Base-by-base conservation (phyloP, 1,140 invertebrate genomes). In the Macrostomum lignano region DNA sequence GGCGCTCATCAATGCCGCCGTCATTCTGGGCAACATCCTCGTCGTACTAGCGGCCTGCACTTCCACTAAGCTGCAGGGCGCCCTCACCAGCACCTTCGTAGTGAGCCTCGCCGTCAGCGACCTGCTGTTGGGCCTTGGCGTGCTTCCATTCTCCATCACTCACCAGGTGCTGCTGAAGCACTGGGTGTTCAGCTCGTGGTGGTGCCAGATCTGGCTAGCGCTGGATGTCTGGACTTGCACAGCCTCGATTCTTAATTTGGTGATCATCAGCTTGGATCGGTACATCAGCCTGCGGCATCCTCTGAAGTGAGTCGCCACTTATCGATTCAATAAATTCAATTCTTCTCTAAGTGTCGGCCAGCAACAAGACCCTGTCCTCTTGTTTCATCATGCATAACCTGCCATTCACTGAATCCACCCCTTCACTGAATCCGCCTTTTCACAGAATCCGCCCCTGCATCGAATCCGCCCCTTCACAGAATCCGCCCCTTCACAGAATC, bases 61-160 rank as follows among this genome's bases (percentile, higher is more conserved):
- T 38, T 76, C 81, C 33, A 66, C 70, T 38, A 82, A 82, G 47
- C 57, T 86, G 49, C 38, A 55, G 30, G 65, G 76, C 26, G 78
- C 75, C 34, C 76, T 84, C 38, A 91, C 81, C 24, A 91, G 91
- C 55, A 67, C 81, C 46, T 86, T 91, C 58, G 88, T 93, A 45
- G 69, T 82, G 21, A 84, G 76, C 17, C 62, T 91, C 38, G 82
- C 81, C 0, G 71, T 82, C 1, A 76, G 79, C 21, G 82, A 91
- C 58, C 64, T 88, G 17, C 61, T 84, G 13, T 37, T 59, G 5
- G 59, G 56, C 22, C 41, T 55, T 31, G 34, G 51, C 19, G 52
- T 61, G 24, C 40, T 61, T 35, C 58, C 58, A 2, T 61, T 61
- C 36, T 46, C 48, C 17, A 47, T 51, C 13, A 33, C 42, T 9